Base-by-base conservation (phyloP, 1,140 invertebrate genomes). In the Antheraea pernyi region DNA sequence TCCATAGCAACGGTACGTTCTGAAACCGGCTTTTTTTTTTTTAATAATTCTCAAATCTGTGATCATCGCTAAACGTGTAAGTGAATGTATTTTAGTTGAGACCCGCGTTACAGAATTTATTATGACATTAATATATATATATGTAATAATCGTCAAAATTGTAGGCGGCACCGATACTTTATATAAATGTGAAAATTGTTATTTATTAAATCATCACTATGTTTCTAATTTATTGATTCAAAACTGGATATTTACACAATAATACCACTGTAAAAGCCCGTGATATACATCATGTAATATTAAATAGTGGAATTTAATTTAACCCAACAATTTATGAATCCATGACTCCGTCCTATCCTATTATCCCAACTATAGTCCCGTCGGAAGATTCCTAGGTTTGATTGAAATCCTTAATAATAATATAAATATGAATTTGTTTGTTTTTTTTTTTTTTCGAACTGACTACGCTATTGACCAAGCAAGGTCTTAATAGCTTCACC, bases 281-380 rank as follows among this genome's bases (percentile, higher is more conserved):
- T 90, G 88, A 90, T 90, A 91, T 90, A 91, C 87, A 91, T 91
- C 83, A 85, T 90, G 88, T 89, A 91, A 87, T 87, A 91, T 87
- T 91, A 88, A 83, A 89, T 42, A 86, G 84, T 78, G 59, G 82
- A 73, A 82, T 90, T 91, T 91, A 83, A 89, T 91, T 91, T 70
- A n/a, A 64, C 39, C 65, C 61, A 10, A 8, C 7, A 22, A 19
- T 10, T 59, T 60, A 13, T 16, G 39, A 42, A 42, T 11, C 39
- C 7, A 42, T 42, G 7, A 7, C 39, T 8, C 11, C 2, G 11
- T 42, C 39, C 39, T 7, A 42, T 42, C 39, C 39, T 7, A 42
- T 42, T 30, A 30, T 30, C 22, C 39, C 7, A 42, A 11, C 39
- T 42, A 42, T 42, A 42, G 11, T 9, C 11, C 39, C 39, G 39